Evolutionary conservation across 2,888 invertebrate species (phyloP), one percentile per base, ranked within the genome.

Genomic region (Dexiosoma caninum): DNA sequence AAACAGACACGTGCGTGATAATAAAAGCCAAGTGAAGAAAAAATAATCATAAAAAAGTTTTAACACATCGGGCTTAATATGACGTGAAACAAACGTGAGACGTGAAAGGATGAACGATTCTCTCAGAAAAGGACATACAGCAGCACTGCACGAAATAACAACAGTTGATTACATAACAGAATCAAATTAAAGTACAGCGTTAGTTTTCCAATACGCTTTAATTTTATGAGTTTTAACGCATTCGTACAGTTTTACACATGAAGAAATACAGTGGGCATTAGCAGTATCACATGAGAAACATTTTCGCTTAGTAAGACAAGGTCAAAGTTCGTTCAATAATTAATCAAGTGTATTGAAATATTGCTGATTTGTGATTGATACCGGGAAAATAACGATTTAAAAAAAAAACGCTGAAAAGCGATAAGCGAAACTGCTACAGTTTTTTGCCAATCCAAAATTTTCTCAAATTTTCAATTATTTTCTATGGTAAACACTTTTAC

Each of bases 21-120:
- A 37, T 32, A 19, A 53, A 55, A 42, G 10, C 9, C 27, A 35
- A 35, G 2, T 16, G 32, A 27, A 59, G 32, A 2, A 66, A 35
- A 55, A 21, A 14, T 19, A n/a, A 12, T 19, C 7, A 1, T 7
- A 21, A 74, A 66, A 46, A 75, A 42, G 40, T 32, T 37, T 55
- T 74, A 67, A 67, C 49, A 67, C 23, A 75, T 42, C 4, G 42
- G 46, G 66, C 23, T 74, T 67, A 80, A 76, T 76, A 55, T 71
- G 80, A 76, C 71, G 75, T 27, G 70, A 51, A 75, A 80, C 66
- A 75, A 57, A 75, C 69, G 49, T 16, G 53, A 40, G 69, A 59
- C 46, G 60, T 42, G 21, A 9, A 12, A 69, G 74, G 69, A 79
- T 74, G 19, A 72, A 55, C 7, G 49, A 32, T 46, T 72, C 55